Evolutionary conservation across 2,113 vertebrate genomes (phyloP), one percentile per base, ranked within the genome.

Genomic region (Daubentonia madagascariensis): DNA sequence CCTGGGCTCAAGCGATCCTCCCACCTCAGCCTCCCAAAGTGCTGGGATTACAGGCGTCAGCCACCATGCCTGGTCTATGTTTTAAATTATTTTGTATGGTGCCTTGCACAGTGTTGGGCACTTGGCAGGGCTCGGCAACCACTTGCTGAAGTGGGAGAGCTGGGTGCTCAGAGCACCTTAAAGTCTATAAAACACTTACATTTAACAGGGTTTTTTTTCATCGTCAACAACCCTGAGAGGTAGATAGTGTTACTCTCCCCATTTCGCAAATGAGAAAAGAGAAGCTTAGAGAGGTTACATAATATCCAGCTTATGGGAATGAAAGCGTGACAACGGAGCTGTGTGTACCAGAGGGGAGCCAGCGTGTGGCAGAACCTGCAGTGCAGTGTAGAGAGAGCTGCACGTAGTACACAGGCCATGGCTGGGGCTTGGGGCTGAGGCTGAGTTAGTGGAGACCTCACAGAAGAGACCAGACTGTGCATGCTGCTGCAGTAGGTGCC

Each of bases 211-310:
- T 48, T 17, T 57, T 45, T 96, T 73, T 63, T 59, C 87, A 22
- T 54, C 1, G 0, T 83, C 45, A 25, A 22, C 11, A 57, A 11
- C 35, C 17, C 16, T 76, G 35, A 94, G 76, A 35, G 18, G 10
- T 52, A 59, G 17, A 48, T 67, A 20, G 35, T 57, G 10, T 30
- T 79, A 14, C 25, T 70, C 4, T 54, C 35, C 57, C 37, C 18
- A 2, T 79, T 86, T 85, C 79, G 4, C 17, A 57, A 22, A 25
- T 50, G 79, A 97, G 72, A 59, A 80, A 70, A 89, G 78, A 76
- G 20, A 43, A 57, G 22, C n/a, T 73, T 83, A 20, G 37, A 57
- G 61, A 43, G 12, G 10, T 80, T 76, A 37, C 18, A 18, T 63
- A 48, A 75, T 52, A 13, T 40, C 43, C 40, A 8, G 76, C 20